Percentiles rank a stretch among this genome's conserved stretches.
phyloP scores from a whole-genome alignment of 2,113 vertebrate species.

The Chaetura pelagica region DNA sequence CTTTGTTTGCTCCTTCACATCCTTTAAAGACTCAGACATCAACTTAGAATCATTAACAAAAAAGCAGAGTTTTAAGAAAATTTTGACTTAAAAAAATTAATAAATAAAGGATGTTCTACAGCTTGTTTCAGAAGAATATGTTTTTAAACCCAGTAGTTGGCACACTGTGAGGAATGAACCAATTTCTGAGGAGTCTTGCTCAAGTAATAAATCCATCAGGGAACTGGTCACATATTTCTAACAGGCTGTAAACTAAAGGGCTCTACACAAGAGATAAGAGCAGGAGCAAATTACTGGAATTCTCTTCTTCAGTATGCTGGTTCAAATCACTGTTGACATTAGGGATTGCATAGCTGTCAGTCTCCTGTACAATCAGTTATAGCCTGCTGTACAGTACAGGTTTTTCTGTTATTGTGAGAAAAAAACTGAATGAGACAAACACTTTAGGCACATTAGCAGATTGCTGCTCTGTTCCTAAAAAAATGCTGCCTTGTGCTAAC shows the following conservation, averaged over 20 bases:
- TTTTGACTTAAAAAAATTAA: not conserved
- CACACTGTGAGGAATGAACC: not conserved
- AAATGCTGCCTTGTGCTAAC: not conserved
- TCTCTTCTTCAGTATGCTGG: slow-evolving; percentile 9
- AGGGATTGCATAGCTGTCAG: slow-evolving; percentile 45
- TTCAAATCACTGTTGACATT: not conserved
- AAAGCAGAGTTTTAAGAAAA: not conserved
- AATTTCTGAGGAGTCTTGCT: not conserved
- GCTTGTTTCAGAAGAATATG: not conserved
- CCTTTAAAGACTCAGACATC: not conserved
- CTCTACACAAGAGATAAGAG: slow-evolving; percentile 51
- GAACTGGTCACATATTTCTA: slow-evolving; percentile 34
- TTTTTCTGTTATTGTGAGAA: not conserved
- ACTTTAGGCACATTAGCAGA: not conserved
- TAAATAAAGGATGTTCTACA: not conserved
- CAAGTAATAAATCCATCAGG: slow-evolving; percentile 23
- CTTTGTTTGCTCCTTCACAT: not conserved
- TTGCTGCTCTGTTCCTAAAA: not conserved
- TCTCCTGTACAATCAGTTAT: not conserved
- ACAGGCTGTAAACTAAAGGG: slow-evolving; percentile 37
- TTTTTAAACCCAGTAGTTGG: not conserved
- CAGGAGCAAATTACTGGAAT: slow-evolving; percentile 39
- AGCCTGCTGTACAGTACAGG: not conserved
- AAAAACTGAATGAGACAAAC: not conserved
- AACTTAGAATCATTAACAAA: not conserved